phyloP scores from a whole-genome alignment of 2,888 invertebrate genomes.

The Mythimna loreyi region DNA sequence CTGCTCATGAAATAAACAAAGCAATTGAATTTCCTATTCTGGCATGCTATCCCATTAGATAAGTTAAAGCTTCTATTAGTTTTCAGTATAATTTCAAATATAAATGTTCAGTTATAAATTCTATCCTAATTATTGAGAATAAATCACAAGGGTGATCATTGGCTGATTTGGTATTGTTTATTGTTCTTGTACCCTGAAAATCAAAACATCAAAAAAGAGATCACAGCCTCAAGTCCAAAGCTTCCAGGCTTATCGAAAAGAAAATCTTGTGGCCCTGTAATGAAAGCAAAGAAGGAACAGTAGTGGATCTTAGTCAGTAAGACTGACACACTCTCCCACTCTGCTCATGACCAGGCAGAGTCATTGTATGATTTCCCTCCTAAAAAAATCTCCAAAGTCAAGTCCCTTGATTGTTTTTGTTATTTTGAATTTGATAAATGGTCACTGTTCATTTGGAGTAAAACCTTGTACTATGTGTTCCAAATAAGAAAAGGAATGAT shows the following conservation, averaged over 20 bases:
- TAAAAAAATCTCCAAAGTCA: no score
- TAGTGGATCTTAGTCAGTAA: no score
- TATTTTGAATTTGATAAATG: neutral
- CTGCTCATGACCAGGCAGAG: no score
- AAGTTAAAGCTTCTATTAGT: neutral
- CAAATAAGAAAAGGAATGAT: no score
- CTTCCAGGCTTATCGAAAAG: neutral
- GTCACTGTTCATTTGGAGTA: neutral
- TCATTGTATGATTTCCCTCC: no score
- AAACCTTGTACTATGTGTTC: no score
- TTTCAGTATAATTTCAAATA: slow-evolving; percentile 11
- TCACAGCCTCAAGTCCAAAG: no score
- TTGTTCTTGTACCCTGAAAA: neutral
- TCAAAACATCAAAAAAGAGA: neutral
- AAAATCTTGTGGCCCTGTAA: no score
- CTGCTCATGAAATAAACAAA: slow-evolving; percentile 38
- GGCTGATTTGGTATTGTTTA: neutral
- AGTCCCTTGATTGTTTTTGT: slow-evolving; percentile 3
- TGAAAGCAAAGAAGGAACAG: no score
- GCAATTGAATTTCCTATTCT: slow-evolving; percentile 36
- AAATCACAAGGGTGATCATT: neutral
- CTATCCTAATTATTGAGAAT: neutral
- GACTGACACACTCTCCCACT: no score
- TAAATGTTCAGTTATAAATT: neutral
- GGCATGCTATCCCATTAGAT: slow-evolving; percentile 10